phyloP scores from a whole-genome alignment of 2,888 invertebrate genomes.

The Sphecodes monilicornis region DNA sequence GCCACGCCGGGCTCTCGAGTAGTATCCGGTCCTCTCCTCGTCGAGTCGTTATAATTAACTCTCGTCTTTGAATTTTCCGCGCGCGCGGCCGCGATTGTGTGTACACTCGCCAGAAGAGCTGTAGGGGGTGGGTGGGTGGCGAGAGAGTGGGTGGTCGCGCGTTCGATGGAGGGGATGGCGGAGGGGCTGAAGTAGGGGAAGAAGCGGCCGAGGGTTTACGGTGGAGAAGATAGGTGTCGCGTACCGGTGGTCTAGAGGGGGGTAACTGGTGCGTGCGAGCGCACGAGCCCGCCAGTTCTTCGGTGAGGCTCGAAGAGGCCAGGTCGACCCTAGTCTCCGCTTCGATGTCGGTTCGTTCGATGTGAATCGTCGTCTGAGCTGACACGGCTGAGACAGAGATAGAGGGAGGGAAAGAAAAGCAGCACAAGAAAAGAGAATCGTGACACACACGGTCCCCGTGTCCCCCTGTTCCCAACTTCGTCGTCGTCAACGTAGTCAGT shows the following conservation, averaged over 20 bases:
- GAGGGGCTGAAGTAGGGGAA: slow-evolving; percentile 53
- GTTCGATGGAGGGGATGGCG: slow-evolving; percentile 24
- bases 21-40: neutral
- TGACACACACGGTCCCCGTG: neutral
- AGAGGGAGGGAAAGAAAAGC: neutral
- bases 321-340: slow-evolving; percentile 56
- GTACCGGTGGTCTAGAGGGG: slow-evolving; percentile 25
- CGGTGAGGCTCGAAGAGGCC: slow-evolving; percentile 76
- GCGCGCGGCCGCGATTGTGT: slow-evolving; percentile 53
- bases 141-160: neutral
- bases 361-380: slow-evolving; percentile 22
- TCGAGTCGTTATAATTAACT: slow-evolving; percentile 55
- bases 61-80: slow-evolving; percentile 64
- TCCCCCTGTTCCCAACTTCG: neutral
- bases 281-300: slow-evolving; percentile 77
- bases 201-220: slow-evolving; percentile 58
- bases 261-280: slow-evolving; percentile 55
- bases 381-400: neutral
- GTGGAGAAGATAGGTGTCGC: slow-evolving; percentile 57
- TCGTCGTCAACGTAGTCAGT: neutral
- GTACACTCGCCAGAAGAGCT: slow-evolving; percentile 12
- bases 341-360: slow-evolving; percentile 31
- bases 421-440: neutral
- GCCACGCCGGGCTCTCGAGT: neutral
- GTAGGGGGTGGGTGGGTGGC: slow-evolving; percentile 13